A percentile compares a stretch with the other conserved stretches of the same genome.
These are phyloP conservation scores for Zaprionus lachaisei DNA, from an alignment of 1,140 invertebrate genomes.

Conservation along the genomic window DNA sequence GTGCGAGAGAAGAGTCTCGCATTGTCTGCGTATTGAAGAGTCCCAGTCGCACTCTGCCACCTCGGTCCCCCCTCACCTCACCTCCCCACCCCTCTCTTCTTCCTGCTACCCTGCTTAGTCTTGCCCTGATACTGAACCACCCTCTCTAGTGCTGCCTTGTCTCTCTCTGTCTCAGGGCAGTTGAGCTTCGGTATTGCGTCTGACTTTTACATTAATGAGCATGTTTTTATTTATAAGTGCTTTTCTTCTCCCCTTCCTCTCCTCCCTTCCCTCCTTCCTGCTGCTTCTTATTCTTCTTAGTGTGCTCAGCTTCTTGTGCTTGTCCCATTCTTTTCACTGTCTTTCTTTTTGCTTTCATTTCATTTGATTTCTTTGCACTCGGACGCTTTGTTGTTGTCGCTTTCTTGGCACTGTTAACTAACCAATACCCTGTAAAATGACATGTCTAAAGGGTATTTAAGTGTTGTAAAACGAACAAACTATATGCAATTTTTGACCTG, in stretches of 20 bases:
- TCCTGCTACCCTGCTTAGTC: not conserved
- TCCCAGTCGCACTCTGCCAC: constrained; percentile 5
- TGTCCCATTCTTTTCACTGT: constrained; percentile 21
- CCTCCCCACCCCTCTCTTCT: not conserved
- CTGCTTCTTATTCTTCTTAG: constrained; percentile 8
- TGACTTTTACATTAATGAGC: constrained; percentile 81
- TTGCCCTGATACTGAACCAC: not conserved
- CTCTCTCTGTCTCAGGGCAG: constrained; percentile 21
- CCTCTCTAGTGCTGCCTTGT: constrained; percentile 7
- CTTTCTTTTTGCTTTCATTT: constrained; percentile 34
- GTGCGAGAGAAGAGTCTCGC: constrained; percentile 32
- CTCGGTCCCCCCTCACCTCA: too few species aligned
- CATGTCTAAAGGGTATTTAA: not conserved
- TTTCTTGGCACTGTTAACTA: constrained; percentile 3
- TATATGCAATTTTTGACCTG: too few species aligned
- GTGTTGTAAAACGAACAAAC: not conserved
- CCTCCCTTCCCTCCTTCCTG: not conserved
- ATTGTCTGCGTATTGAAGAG: constrained; percentile 42
- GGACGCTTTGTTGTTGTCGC: constrained; percentile 25
- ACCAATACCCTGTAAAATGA: not conserved
- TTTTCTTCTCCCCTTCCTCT: constrained; percentile 43
- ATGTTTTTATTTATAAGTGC: constrained; percentile 81
- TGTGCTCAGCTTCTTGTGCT: not conserved
- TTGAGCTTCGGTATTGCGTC: constrained; percentile 31
- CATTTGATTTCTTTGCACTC: constrained; percentile 27